phyloP scores from a whole-genome alignment of 2,888 invertebrate species.

The Nomada ruficornis region DNA sequence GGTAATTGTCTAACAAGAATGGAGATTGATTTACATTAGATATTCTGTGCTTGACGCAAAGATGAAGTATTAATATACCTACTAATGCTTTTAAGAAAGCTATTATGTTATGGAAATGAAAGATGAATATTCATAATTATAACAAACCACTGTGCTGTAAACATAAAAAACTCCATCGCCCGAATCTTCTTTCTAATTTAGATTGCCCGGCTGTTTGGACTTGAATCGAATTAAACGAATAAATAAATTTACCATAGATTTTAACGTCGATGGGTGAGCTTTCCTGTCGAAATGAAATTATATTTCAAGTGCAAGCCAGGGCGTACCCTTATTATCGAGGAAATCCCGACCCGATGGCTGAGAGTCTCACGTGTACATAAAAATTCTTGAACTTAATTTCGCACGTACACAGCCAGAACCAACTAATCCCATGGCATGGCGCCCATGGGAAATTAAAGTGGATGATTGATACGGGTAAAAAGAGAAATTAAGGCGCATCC shows the following conservation, averaged over 20 bases:
- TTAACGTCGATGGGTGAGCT: neutral
- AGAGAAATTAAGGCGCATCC: conserved; percentile 67
- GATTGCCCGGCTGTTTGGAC: neutral
- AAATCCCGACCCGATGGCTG: conserved; percentile 52
- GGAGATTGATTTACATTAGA: too few relatives aligned
- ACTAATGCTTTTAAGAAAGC: too few relatives aligned
- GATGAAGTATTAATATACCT: too few relatives aligned
- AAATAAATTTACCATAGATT: neutral
- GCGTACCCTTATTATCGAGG: conserved; percentile 29
- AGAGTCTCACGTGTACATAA: conserved; percentile 59
- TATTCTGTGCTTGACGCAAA: too few relatives aligned
- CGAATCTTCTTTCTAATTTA: too few relatives aligned
- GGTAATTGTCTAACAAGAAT: too few relatives aligned
- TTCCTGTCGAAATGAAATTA: conserved; percentile 2
- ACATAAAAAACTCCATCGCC: too few relatives aligned
- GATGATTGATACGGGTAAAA: conserved; percentile 78
- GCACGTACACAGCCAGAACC: conserved; percentile 62
- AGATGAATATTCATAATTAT: too few relatives aligned
- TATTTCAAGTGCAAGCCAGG: neutral
- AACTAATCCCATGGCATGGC: conserved; percentile 77
- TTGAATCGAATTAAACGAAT: neutral
- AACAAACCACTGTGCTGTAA: too few relatives aligned
- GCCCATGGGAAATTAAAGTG: conserved; percentile 80
- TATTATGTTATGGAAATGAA: too few relatives aligned
- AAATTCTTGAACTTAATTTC: conserved; percentile 70